phyloP scores from a whole-genome alignment of 2,888 invertebrate genomes.

The Chrysolina haemoptera region DNA sequence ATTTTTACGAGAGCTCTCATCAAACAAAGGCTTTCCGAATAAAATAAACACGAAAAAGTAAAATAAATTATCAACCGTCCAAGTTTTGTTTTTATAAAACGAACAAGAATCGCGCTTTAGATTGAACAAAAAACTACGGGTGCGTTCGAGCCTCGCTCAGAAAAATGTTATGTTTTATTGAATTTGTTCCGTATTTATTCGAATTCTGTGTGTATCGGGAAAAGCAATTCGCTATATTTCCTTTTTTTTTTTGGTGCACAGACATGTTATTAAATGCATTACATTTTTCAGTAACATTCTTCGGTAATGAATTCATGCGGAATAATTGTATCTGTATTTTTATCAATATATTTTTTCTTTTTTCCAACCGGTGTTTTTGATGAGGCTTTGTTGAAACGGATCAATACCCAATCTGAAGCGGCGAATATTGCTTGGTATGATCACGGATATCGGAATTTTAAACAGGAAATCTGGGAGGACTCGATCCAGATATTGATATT shows the following conservation, averaged over 20 bases:
- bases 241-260: conserved; percentile 40
- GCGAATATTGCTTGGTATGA: not conserved
- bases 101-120: conserved; percentile 62
- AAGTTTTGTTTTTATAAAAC: conserved; percentile 65
- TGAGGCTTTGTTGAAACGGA: conserved; percentile 24
- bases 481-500: no score
- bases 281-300: conserved; percentile 40
- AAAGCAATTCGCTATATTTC: conserved; percentile 50
- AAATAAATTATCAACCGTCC: conserved; percentile 66
- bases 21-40: conserved; percentile 65
- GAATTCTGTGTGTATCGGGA: conserved; percentile 51
- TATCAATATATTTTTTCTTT: conserved; percentile 28
- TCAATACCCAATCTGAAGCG: not conserved
- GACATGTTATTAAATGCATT: conserved; percentile 45
- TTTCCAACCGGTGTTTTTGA: conserved; percentile 35
- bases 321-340: conserved; percentile 36
- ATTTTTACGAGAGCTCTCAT: conserved; percentile 69
- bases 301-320: conserved; percentile 42
- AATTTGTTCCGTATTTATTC: conserved; percentile 58
- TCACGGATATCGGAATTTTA: no score
- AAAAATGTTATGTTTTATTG: conserved; percentile 62
- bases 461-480: no score
- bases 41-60: conserved; percentile 66
- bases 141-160: conserved; percentile 54
- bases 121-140: conserved; percentile 60